phyloP scores from a whole-genome alignment of 2,797 vertebrate genomes.

The Clarias pachynema region DNA sequence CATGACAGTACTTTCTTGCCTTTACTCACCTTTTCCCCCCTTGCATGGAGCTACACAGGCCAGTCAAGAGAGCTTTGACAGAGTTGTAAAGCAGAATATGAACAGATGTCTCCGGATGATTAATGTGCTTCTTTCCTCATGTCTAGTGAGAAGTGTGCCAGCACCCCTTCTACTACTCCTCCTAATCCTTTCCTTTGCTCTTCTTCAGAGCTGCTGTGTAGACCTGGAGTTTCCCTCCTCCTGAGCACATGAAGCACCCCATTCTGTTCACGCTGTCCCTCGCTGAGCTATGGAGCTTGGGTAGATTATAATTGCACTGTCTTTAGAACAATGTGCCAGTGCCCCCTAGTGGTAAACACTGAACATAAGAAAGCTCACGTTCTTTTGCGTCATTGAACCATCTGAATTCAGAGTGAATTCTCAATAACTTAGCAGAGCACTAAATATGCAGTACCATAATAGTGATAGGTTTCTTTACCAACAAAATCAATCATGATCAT shows the following conservation, averaged over 20 bases:
- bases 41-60: conserved; percentile 23
- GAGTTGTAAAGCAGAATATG: conserved; percentile 76
- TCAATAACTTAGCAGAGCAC: neutral
- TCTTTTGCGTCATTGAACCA: neutral
- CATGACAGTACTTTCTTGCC: conserved; percentile 59
- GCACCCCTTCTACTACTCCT: conserved; percentile 57
- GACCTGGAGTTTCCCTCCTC: conserved; percentile 60
- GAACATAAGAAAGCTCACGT: neutral
- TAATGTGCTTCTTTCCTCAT: conserved; percentile 72
- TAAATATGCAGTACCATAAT: neutral
- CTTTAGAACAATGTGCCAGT: conserved; percentile 9
- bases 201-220: conserved; percentile 41
- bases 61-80: conserved; percentile 68
- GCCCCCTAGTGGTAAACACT: conserved; percentile 27
- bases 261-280: neutral
- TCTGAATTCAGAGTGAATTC: neutral
- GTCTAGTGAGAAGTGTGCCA: conserved; percentile 66
- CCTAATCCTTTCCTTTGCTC: conserved; percentile 18
- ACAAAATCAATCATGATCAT: neutral
- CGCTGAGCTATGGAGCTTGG: conserved; percentile 14
- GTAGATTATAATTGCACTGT: neutral
- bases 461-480: neutral
- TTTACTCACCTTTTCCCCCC: conserved; percentile 24
- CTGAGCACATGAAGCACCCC: conserved; percentile 50
- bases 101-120: conserved; percentile 80